Evolutionary conservation across 2,113 vertebrate species (phyloP), one percentile per base, ranked within the genome.

Genomic region (Lipophrys pholis): DNA sequence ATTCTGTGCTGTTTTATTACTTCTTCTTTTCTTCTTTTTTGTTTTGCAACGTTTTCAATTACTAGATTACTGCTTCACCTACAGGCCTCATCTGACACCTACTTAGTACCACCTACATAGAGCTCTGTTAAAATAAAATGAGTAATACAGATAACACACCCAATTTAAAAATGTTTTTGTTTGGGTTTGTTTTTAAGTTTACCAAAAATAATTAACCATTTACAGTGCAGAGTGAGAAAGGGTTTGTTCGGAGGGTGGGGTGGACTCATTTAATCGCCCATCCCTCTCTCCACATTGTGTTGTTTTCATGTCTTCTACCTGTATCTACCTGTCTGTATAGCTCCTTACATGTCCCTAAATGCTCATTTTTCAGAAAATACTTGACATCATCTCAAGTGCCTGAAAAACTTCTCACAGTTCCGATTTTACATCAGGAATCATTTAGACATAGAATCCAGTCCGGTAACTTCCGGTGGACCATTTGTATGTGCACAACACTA

Each of bases 21-120:
- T n/a, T 7, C 16, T 30, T 36, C 41, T 53, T 53, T 53, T 40
- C 45, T 61, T 49, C 51, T 36, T 63, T 74, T 55, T n/a, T n/a
- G n/a, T n/a, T 67, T 77, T 8, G 53, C 56, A 59, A 36, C 41
- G 42, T 67, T 78, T 58, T 40, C 46, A 56, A 64, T 76, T 61
- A 66, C 67, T 80, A 21, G 1, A 11, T 50, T 66, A 71, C 74
- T 73, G 55, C 73, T 41, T 81, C 57, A 78, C 67, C 76, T 81
- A 72, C 59, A 51, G 76, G 46, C 57, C 36, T 72, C 38, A 40
- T 63, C 42, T 77, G 46, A 75, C 58, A 66, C 58, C 61, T 36
- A 38, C n/a, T 16, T 21, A 77, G 64, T 65, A 76, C 57, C 79
- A 78, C 81, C 77, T 49, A 73, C 67, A 55, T 3, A 12, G 46